These are phyloP conservation scores for Phyllostomus discolor DNA, from an alignment of 2,113 vertebrate genomes.

Conservation along the genomic window DNA sequence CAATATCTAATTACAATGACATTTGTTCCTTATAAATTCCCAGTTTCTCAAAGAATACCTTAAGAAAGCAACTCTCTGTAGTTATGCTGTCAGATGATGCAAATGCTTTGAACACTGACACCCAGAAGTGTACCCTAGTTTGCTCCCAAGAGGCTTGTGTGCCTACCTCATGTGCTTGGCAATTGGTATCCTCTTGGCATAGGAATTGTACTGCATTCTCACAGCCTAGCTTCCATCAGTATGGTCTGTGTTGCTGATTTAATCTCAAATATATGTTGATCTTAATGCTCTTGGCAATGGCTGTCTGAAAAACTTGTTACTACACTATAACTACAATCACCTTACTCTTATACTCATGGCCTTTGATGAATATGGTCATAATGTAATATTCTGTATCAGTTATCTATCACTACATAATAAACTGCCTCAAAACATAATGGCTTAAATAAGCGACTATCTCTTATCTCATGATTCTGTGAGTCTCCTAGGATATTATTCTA, in stretches of 20 bases:
- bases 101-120: not conserved
- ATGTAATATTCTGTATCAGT: not conserved
- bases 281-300: not conserved
- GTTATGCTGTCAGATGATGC: not conserved
- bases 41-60: not conserved
- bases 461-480: not conserved
- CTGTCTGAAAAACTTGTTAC: not conserved
- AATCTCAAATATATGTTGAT: not conserved
- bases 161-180: not conserved
- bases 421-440: not conserved
- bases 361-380: not conserved
- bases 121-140: not conserved
- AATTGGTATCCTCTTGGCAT: not conserved
- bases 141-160: not conserved
- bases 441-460: not conserved
- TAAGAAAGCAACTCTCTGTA: not conserved
- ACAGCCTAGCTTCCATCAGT: not conserved
- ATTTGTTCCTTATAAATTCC: not conserved
- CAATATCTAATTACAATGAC: slow-evolving; percentile 14
- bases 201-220: not conserved
- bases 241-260: not conserved
- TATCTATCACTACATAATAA: not conserved
- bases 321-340: not conserved
- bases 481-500: not conserved
- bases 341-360: not conserved